A percentile compares a stretch with the other conserved stretches of the same genome.
phyloP scores from a whole-genome alignment of 2,797 vertebrate species.

The Toxotes lorentzi region DNA sequence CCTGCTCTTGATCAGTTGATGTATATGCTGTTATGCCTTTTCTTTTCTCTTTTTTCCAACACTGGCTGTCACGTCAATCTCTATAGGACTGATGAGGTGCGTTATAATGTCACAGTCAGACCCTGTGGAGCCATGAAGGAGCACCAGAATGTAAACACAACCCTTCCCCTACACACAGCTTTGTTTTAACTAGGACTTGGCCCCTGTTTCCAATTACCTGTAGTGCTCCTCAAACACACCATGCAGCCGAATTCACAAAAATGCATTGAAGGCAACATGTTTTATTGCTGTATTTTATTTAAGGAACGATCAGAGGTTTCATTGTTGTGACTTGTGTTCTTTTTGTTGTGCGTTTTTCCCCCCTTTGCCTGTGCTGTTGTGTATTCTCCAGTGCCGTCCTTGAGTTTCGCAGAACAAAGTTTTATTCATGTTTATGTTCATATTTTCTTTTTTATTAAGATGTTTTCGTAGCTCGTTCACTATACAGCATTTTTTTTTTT shows the following conservation, averaged over 20 bases:
- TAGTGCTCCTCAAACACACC: constrained; percentile 56
- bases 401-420: constrained; percentile 68
- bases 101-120: constrained; percentile 78
- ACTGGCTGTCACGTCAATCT: constrained; percentile 57
- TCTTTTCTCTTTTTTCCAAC: constrained; percentile 6
- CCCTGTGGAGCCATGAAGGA: constrained; percentile 76
- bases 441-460: constrained; percentile 67
- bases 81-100: constrained; percentile 68
- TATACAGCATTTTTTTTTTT: constrained; percentile 30
- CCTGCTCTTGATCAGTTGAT: constrained; percentile 32
- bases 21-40: constrained; percentile 23
- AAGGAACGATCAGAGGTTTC: constrained; percentile 60
- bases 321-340: constrained; percentile 50
- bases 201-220: constrained; percentile 81
- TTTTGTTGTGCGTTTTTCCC: constrained; percentile 40
- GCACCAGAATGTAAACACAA: constrained; percentile 80
- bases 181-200: constrained; percentile 76
- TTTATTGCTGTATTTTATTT: constrained; percentile 59
- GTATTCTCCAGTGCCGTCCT: constrained; percentile 60
- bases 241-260: constrained; percentile 63
- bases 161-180: constrained; percentile 67
- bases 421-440: constrained; percentile 64
- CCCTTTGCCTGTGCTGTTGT: constrained; percentile 37
- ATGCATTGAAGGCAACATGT: constrained; percentile 47
- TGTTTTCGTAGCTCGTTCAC: constrained; percentile 49